Base-by-base conservation (phyloP, 2,888 invertebrate genomes). In the Teleiodes luculella region DNA sequence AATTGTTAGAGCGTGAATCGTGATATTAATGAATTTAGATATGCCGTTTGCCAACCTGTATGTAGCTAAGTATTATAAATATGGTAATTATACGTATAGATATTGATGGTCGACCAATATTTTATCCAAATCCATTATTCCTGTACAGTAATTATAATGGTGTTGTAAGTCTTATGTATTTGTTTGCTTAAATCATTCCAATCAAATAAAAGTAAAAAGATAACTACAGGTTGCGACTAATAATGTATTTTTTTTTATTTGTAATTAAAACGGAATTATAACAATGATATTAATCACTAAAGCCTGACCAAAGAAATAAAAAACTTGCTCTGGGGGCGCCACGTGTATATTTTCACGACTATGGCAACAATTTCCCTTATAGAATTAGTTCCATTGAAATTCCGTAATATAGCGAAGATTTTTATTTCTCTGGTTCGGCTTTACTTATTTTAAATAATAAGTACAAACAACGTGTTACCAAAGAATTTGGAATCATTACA, bases 401-500 rank as follows among this genome's bases (percentile, higher is more conserved):
- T n/a, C n/a, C n/a, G n/a, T n/a, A n/a, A n/a, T n/a, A n/a, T n/a
- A n/a, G n/a, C n/a, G n/a, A n/a, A n/a, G n/a, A n/a, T n/a, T n/a
- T n/a, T n/a, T n/a, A n/a, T n/a, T n/a, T n/a, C n/a, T n/a, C n/a
- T n/a, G n/a, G n/a, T n/a, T n/a, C n/a, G n/a, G n/a, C n/a, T n/a
- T n/a, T n/a, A n/a, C n/a, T n/a, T n/a, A 35, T 35, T 35, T 11
- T 35, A 35, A 35, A n/a, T n/a, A n/a, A n/a, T 46, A 52, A 52
- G 52, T 52, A 52, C 52, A 52, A 52, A 20, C 16, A 41, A 16
- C 8, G 7, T 48, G 53, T 53, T 53, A 53, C 53, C 53, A 53
- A 53, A 53, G 53, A 53, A 16, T 33, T 48, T 48, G 35, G 48
- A 18, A 48, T 35, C 48, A 48, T 10, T 1, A 1, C 11, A 2